Percentiles rank a stretch among this genome's conserved stretches.
Conservation (phyloP, 2,888 invertebrate genomes). For the Bugulina stolonifera region DNA sequence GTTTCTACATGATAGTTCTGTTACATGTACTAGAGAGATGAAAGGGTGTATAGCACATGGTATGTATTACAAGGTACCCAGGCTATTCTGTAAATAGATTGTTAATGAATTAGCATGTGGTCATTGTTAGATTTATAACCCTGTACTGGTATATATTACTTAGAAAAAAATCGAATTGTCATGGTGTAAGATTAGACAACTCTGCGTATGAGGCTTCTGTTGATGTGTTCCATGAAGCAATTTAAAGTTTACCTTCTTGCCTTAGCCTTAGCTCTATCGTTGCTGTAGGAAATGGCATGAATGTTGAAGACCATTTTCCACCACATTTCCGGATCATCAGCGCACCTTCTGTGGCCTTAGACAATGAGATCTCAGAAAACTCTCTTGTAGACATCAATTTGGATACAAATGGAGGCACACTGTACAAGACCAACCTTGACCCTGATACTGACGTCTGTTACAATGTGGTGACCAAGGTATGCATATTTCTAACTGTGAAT, state of each 20-base stretch:
- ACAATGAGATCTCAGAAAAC: not conserved
- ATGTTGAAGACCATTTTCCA: not conserved
- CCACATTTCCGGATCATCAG: not conserved
- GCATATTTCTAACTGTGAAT: not conserved
- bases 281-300: too few relatives aligned
- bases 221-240: too few relatives aligned
- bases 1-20: not conserved
- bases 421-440: constrained; percentile 10
- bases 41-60: not conserved
- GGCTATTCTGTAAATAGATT: too few relatives aligned
- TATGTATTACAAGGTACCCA: too few relatives aligned
- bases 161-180: too few relatives aligned
- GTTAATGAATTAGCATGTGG: too few relatives aligned
- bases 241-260: too few relatives aligned
- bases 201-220: too few relatives aligned
- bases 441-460: not conserved
- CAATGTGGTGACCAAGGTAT: constrained; percentile 14
- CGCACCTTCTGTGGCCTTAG: not conserved
- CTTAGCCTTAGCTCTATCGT: too few relatives aligned
- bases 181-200: too few relatives aligned
- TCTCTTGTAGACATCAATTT: not conserved
- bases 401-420: not conserved
- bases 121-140: too few relatives aligned
- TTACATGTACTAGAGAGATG: not conserved
- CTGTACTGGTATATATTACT: too few relatives aligned